Percentiles rank a stretch among this genome's conserved stretches.
Conservation (phyloP, 2,797 vertebrate species). For the Thamnophis elegans region DNA sequence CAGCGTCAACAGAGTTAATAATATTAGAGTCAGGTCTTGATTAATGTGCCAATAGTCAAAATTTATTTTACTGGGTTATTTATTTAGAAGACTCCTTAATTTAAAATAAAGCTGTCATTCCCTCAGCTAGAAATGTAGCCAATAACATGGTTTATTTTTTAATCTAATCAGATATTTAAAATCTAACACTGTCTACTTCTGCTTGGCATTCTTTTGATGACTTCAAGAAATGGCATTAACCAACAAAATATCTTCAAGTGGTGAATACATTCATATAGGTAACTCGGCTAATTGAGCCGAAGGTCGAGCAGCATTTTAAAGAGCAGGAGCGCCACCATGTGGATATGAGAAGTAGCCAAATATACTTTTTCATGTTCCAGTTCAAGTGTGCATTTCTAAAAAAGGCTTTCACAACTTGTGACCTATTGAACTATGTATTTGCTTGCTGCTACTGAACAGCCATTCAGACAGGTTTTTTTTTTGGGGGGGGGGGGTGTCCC, state of each 20-base stretch:
- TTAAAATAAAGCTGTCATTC: constrained; percentile 20
- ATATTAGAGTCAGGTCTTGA: constrained; percentile 10
- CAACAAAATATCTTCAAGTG: not conserved
- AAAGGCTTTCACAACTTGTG: not conserved
- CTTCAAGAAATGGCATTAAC: not conserved
- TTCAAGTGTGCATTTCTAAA: not conserved
- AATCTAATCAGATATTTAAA: constrained; percentile 11
- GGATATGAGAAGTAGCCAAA: constrained; percentile 42
- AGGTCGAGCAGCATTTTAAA: constrained; percentile 49
- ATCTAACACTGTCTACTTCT: constrained; percentile 4
- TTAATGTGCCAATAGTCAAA: constrained; percentile 27
- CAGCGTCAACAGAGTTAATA: not conserved
- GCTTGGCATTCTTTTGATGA: constrained; percentile 22
- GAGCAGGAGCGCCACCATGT: constrained; percentile 69
- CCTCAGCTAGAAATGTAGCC: not conserved
- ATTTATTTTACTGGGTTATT: constrained; percentile 29
- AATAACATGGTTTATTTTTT: constrained; percentile 14
- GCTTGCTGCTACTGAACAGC: not conserved
- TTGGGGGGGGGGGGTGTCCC: too few species aligned
- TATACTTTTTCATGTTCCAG: not conserved
- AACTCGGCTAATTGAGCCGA: not conserved
- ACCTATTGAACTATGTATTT: not conserved
- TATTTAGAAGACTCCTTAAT: constrained; percentile 13
- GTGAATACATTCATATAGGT: not conserved
- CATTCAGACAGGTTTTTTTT: not conserved